These are phyloP conservation scores for Drosophila trapezifrons DNA, from an alignment of 1,140 invertebrate genomes.

Conservation along the genomic window DNA sequence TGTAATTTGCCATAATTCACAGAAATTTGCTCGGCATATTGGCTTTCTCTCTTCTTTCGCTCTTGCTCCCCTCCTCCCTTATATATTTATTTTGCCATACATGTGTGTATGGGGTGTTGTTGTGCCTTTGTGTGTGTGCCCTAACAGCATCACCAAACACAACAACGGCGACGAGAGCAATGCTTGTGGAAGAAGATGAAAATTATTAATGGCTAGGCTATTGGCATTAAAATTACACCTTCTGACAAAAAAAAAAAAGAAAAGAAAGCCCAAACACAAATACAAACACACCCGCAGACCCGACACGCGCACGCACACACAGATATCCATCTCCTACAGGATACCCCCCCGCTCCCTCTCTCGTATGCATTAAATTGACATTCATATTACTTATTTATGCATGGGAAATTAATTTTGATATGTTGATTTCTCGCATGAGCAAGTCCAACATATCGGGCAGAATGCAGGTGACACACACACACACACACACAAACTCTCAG, in stretches of 20 bases:
- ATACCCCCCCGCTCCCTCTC: conserved; percentile 10
- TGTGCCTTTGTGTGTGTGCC: conserved; percentile 14
- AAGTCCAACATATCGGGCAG: conserved; percentile 46
- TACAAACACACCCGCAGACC: not conserved
- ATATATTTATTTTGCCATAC: conserved; percentile 13
- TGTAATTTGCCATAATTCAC: conserved; percentile 83
- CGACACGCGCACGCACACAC: not conserved
- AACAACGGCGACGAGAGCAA: not conserved
- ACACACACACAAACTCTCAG: too few relatives aligned
- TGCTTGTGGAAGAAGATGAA: conserved; percentile 33
- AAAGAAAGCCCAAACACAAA: conserved; percentile 13
- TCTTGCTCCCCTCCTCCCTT: conserved; percentile 8
- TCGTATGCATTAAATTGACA: conserved; percentile 77
- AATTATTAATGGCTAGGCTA: conserved; percentile 73
- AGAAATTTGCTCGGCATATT: conserved; percentile 80
- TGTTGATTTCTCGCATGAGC: conserved; percentile 80
- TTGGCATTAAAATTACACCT: conserved; percentile 76
- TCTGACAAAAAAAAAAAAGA: conserved; percentile 17
- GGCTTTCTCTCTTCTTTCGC: conserved; percentile 53
- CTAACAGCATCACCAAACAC: conserved; percentile 14
- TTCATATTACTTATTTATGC: conserved; percentile 82
- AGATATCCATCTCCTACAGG: conserved; percentile 5
- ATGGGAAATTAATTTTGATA: conserved; percentile 81
- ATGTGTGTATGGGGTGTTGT: conserved; percentile 11
- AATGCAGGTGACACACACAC: conserved; percentile 31